Conservation (phyloP, 2,888 invertebrate genomes). For the Catotricha subobsoleta region DNA sequence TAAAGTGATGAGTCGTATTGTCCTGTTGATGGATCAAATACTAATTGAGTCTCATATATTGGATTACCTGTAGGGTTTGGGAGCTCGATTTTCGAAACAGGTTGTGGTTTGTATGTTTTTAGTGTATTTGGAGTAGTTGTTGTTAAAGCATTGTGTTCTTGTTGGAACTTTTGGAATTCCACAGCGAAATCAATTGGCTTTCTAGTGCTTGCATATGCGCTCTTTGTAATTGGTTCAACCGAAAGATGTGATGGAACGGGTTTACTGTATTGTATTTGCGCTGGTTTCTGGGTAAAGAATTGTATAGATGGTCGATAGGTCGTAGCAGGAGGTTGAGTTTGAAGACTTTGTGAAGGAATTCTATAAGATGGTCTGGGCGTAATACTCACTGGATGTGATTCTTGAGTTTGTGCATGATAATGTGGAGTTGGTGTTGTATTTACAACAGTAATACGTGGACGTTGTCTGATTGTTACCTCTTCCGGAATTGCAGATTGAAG, state of each 20-base stretch:
- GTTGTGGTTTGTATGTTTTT: constrained; percentile 19
- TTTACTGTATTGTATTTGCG: constrained; percentile 19
- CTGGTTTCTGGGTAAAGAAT: constrained; percentile 39
- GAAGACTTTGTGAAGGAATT: constrained; percentile 26
- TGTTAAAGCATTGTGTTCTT: constrained; percentile 40
- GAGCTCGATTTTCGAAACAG: constrained; percentile 25
- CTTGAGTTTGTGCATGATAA: constrained; percentile 18
- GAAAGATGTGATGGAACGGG: constrained; percentile 21
- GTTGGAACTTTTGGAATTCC: constrained; percentile 56
- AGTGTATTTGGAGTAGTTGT: constrained; percentile 26
- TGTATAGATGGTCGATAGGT: constrained; percentile 46
- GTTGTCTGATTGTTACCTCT: constrained; percentile 17
- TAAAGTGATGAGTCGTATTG: constrained; percentile 62
- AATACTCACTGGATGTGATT: constrained; percentile 35
- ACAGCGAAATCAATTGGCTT: constrained; percentile 46
- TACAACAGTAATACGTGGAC: constrained; percentile 28
- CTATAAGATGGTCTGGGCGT: constrained; percentile 43
- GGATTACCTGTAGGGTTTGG: constrained; percentile 34
- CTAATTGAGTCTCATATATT: constrained; percentile 57
- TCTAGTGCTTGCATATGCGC: constrained; percentile 9
- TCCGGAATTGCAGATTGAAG: constrained; percentile 6
- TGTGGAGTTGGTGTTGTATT: constrained; percentile 32
- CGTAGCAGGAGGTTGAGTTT: constrained; percentile 41
- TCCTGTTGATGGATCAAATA: constrained; percentile 58
- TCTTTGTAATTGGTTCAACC: constrained; percentile 21